Evolutionary conservation across 2,113 vertebrate species (phyloP), one percentile per base, ranked within the genome.

Genomic region (Electrona antarctica): DNA sequence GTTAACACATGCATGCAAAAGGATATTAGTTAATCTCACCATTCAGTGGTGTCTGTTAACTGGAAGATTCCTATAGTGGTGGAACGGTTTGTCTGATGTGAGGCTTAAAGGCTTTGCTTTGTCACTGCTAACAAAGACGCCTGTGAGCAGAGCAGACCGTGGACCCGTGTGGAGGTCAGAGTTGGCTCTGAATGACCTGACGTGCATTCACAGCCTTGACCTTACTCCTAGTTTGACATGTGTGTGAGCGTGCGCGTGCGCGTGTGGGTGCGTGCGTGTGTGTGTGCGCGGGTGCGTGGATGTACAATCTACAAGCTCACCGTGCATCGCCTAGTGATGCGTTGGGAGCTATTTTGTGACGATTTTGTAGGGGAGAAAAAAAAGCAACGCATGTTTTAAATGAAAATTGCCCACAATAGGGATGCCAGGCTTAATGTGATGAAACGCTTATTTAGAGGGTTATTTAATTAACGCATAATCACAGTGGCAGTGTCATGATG

Each of bases 41-140:
- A 58, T 15, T 58, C 56, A 28, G 15, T 11, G 21, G 28, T 6
- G 55, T 28, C 11, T 1, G 3, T 66, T 29, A 45, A 13, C 3
- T 57, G 33, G 48, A 13, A 64, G 67, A 64, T 64, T 71, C 64
- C 29, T 2, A 0, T 3, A 10, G 64, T 58, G 45, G 49, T 41
- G 58, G 62, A 28, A 4, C 76, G 73, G 92, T 85, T 69, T 92
- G 93, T 46, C 93, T 91, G 74, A 82, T 80, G 69, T 94, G 91
- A 77, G 89, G 60, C 76, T 86, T 57, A 94, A 90, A 77, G 89
- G 60, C 76, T 86, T 58, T 87, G 86, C 94, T 64, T 72, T 93
- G 82, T 96, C 93, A 4, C 85, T 85, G 15, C 91, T 88, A 87
- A 97, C 96, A 93, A 97, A 94, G 76, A 92, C 93, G 83, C 95